A percentile compares a stretch with the other conserved stretches of the same genome.
Conservation (phyloP, 2,888 invertebrate species). For the Drosophila demipolita region DNA sequence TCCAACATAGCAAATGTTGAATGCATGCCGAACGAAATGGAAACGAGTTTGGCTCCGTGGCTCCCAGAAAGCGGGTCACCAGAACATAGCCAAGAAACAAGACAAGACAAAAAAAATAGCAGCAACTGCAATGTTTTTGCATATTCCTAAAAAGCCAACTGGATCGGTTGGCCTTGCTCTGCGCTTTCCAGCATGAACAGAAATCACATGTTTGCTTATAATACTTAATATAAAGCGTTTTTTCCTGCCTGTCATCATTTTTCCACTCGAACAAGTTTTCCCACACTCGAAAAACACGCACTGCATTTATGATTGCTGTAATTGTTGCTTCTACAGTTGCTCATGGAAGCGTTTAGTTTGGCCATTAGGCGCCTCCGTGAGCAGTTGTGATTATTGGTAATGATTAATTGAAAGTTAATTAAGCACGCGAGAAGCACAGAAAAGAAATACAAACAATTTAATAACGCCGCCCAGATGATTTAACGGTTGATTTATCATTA, state of each 20-base stretch:
- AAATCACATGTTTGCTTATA: conserved; percentile 47
- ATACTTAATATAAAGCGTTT: conserved; percentile 37
- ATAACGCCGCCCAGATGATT: conserved; percentile 34
- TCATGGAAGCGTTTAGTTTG: conserved; percentile 63
- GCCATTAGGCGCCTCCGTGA: conserved; percentile 40
- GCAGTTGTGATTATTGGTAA: conserved; percentile 49
- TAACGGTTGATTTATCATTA: conserved; percentile 53
- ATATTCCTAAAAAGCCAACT: conserved; percentile 27
- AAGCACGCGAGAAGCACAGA: conserved; percentile 46
- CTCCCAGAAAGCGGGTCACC: conserved; percentile 80
- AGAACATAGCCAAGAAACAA: conserved; percentile 66
- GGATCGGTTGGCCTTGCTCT: conserved; percentile 60
- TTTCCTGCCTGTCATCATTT: conserved; percentile 54
- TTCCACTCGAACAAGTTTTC: conserved; percentile 71
- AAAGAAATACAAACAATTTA: conserved; percentile 33
- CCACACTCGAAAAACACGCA: conserved; percentile 72
- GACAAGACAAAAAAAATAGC: conserved; percentile 8
- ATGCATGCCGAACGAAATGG: conserved; percentile 61
- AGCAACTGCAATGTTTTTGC: conserved; percentile 18
- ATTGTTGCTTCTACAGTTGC: conserved; percentile 37
- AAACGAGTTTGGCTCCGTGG: conserved; percentile 71
- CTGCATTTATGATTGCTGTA: conserved; percentile 53
- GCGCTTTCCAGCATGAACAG: conserved; percentile 52
- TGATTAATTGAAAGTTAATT: conserved; percentile 78
- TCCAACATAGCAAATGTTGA: conserved; percentile 24